Evolutionary conservation across 2,797 vertebrate species (phyloP).

Genomic region (Botia kubotai): DNA sequence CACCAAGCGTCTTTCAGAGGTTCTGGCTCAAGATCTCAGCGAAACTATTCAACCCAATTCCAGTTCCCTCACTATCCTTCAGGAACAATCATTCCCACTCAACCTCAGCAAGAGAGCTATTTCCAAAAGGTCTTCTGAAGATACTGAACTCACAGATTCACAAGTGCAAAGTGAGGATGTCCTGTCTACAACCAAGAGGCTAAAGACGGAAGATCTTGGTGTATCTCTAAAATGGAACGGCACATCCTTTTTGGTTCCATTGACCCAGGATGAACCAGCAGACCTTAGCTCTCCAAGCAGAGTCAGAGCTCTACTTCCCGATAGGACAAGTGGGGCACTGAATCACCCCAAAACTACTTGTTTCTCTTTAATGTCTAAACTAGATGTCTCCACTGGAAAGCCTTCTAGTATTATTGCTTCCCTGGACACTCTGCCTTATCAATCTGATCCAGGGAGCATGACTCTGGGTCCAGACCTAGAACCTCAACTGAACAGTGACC

Average conservation of each 20-base stretch:
- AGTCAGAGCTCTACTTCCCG: slow-evolving; percentile 76
- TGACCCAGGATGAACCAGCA: slow-evolving; percentile 78
- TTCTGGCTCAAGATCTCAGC: slow-evolving; percentile 78
- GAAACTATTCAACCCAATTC: slow-evolving; percentile 58
- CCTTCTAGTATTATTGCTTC: slow-evolving; percentile 32
- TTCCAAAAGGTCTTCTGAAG: slow-evolving; percentile 65
- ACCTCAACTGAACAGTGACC: slow-evolving; percentile 38
- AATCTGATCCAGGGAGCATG: slow-evolving; percentile 12
- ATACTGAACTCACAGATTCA: slow-evolving; percentile 30
- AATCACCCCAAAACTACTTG: neutral
- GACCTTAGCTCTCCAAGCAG: slow-evolving; percentile 82
- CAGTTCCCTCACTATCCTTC: slow-evolving; percentile 58
- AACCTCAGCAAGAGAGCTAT: slow-evolving; percentile 80
- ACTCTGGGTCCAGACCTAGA: slow-evolving; percentile 24
- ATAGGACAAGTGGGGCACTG: slow-evolving; percentile 62
- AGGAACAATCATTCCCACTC: slow-evolving; percentile 78
- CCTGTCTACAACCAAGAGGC: slow-evolving; percentile 60
- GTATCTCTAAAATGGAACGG: slow-evolving; percentile 45
- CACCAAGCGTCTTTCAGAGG: slow-evolving; percentile 80
- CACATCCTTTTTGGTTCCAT: slow-evolving; percentile 44
- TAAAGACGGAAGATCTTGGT: slow-evolving; percentile 47
- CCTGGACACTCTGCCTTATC: slow-evolving; percentile 6
- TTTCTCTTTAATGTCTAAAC: slow-evolving; percentile 2
- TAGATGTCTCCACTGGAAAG: slow-evolving; percentile 28
- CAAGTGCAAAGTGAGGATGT: slow-evolving; percentile 42